Evolutionary conservation across 2,888 invertebrate species (phyloP).

Genomic region (Hyppa rectilinea): DNA sequence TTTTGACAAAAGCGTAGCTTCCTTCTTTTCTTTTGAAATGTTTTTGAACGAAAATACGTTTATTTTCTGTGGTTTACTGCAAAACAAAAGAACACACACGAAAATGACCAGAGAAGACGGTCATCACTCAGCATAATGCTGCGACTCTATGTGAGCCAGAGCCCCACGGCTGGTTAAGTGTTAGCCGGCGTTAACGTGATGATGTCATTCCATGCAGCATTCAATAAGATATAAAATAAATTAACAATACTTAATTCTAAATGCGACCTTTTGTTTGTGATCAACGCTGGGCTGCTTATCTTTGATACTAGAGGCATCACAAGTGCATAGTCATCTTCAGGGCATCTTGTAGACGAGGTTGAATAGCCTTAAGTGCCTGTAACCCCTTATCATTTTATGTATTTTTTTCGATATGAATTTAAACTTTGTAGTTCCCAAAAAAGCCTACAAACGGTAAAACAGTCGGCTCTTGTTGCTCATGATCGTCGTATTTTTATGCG

Average conservation of each 20-base stretch:
- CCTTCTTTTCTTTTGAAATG: neutral
- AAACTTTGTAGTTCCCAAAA: neutral
- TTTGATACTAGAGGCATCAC: neutral
- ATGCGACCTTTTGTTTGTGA: too few relatives aligned
- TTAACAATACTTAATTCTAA: too few relatives aligned
- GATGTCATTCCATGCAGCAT: too few relatives aligned
- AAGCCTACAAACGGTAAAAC: neutral
- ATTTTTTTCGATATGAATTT: neutral
- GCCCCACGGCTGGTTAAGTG: too few relatives aligned
- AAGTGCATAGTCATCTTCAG: neutral
- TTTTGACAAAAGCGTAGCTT: neutral
- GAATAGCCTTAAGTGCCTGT: neutral
- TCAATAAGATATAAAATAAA: too few relatives aligned
- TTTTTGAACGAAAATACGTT: too few relatives aligned
- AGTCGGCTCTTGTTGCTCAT: neutral
- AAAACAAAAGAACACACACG: too few relatives aligned
- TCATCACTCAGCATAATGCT: too few relatives aligned
- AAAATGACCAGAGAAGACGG: too few relatives aligned
- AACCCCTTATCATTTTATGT: neutral
- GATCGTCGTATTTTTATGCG: neutral
- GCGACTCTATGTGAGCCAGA: too few relatives aligned
- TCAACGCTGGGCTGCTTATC: too few relatives aligned
- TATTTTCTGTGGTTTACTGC: neutral
- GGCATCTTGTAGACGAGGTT: neutral
- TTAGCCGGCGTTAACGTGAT: too few relatives aligned